A percentile compares a stretch with the other conserved stretches of the same genome.
Conservation (phyloP, 2,888 invertebrate species). For the Cosmorhoe ocellata region DNA sequence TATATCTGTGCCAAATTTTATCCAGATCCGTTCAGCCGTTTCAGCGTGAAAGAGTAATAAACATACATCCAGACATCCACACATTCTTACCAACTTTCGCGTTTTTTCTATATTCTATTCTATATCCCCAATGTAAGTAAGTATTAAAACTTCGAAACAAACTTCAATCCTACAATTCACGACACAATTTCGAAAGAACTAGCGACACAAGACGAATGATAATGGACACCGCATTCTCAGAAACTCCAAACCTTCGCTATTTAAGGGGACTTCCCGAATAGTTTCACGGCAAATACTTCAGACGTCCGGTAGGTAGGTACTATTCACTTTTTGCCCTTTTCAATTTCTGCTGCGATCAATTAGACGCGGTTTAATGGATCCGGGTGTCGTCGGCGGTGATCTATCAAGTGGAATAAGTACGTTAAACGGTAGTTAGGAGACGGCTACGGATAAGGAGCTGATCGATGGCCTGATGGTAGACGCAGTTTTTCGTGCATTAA, state of each 20-base stretch:
- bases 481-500: constrained; percentile 23
- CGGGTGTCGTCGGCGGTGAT: constrained; percentile 68
- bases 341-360: constrained; percentile 74
- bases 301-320: constrained; percentile 27
- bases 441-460: constrained; percentile 54
- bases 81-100: no score
- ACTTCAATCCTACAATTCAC: no score
- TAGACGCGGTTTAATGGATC: constrained; percentile 78
- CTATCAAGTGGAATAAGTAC: constrained; percentile 72
- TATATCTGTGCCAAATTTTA: no score
- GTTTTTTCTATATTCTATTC: no score
- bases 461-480: constrained; percentile 52
- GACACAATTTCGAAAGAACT: no score
- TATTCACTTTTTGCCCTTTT: constrained; percentile 72
- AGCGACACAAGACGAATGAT: no score
- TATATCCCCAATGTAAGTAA: no score
- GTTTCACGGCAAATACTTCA: constrained; percentile 47
- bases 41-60: no score
- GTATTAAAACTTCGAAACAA: no score
- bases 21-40: no score
- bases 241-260: constrained; percentile 16
- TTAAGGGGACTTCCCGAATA: constrained; percentile 42
- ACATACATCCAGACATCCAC: no score
- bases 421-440: constrained; percentile 68
- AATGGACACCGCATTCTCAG: neutral